Evolutionary conservation across 2,113 vertebrate genomes (phyloP), one percentile per base, ranked within the genome.

Genomic region (Ceratotherium simum): DNA sequence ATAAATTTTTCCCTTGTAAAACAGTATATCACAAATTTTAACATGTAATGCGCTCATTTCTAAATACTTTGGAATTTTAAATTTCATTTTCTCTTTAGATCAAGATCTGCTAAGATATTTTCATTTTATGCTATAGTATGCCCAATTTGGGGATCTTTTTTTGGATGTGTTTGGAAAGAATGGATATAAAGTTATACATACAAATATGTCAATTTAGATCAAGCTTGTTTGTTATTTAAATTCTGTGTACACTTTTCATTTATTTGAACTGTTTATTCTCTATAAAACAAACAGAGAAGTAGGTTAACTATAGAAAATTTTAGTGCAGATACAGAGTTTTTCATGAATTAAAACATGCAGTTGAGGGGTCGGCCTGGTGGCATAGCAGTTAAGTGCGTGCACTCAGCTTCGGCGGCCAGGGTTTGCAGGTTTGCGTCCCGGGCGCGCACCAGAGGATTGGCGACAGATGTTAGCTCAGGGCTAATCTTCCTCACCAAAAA

Each of bases 61-160:
- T 33, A 69, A 70, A 80, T 39, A 69, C 48, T 56, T 79, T 5
- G 27, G 60, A 79, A 87, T 60, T 60, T 87, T 79, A 36, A 69
- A 67, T 78, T 85, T 86, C 20, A 56, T 93, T 67, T 93, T 46
- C 21, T 69, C 29, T 94, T 94, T 94, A 48, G 87, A 87, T 58
- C 83, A 87, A 79, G 13, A 69, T 36, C 81, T 42, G 42, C 29
- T 72, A 72, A 39, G 56, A 65, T 64, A 65, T 31, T 84, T 92
- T 84, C n/a, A 92, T 73, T 92, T 62, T 83, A 75, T 65, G 64
- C 46, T 86, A 20, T 56, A 69, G 7, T 62, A 62, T 93, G 46
- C 72, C 39, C 29, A n/a, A 18, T 67, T 56, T 62, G 20, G 39
- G 21, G 8, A n/a, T 48, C 25, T 60, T 42, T 62, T 91, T 56